Evolutionary conservation across 2,797 vertebrate genomes (phyloP).

Genomic region (Phrynocephalus guinanensis): DNA sequence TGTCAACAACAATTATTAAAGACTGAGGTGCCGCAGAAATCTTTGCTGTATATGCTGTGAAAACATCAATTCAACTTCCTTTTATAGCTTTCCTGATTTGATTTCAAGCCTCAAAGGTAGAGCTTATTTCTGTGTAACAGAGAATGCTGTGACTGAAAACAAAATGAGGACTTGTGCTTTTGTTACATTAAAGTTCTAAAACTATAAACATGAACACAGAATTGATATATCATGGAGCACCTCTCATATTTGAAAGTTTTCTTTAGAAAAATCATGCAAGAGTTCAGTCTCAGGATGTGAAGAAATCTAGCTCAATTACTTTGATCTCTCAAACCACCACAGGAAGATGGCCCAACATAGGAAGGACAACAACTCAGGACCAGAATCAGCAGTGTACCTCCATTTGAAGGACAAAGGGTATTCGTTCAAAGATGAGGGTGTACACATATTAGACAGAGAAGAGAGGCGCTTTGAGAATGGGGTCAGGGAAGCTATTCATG

Average conservation of each 20-base stretch:
- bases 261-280: background rate
- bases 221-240: background rate
- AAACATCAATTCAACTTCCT: background rate
- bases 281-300: background rate
- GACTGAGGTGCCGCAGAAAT: background rate
- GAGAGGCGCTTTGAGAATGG: too few species aligned
- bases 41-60: too few species aligned
- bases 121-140: background rate
- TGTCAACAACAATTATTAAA: too few species aligned
- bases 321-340: too few species aligned
- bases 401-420: too few species aligned
- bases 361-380: too few species aligned
- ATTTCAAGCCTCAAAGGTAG: background rate
- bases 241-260: slow-evolving; percentile 12
- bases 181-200: background rate
- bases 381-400: too few species aligned
- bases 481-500: too few species aligned
- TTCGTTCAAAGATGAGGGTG: too few species aligned
- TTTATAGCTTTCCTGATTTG: background rate
- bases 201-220: background rate
- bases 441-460: too few species aligned
- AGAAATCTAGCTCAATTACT: too few species aligned
- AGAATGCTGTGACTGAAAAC: fast-evolving
- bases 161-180: fast-evolving
- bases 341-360: too few species aligned